phyloP scores from a whole-genome alignment of 2,113 vertebrate genomes.

The Turdus rufiventris region DNA sequence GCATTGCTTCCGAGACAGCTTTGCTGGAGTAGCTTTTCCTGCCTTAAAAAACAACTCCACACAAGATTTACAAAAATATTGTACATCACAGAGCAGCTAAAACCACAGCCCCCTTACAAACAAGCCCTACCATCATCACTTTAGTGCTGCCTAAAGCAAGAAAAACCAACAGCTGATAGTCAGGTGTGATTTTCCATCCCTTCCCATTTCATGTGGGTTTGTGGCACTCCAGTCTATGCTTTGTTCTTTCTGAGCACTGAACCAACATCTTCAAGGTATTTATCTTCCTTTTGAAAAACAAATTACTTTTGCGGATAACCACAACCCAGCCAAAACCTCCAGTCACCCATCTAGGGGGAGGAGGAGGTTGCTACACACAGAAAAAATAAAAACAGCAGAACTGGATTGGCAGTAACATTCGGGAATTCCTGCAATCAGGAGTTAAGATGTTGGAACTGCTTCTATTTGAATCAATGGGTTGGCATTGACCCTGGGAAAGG shows the following conservation, averaged over 20 bases:
- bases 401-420: rapidly evolving
- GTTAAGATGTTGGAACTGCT: background rate
- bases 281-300: background rate
- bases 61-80: background rate
- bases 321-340: background rate
- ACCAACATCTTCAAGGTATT: background rate
- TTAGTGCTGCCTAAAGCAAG: background rate
- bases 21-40: background rate
- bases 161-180: background rate
- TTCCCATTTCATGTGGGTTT: background rate
- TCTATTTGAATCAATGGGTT: background rate
- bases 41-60: background rate
- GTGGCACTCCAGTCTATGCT: background rate
- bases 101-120: background rate
- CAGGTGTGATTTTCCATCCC: background rate
- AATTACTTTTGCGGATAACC: background rate
- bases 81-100: background rate
- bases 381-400: background rate
- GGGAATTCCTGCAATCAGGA: background rate
- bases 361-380: rapidly evolving
- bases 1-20: rapidly evolving
- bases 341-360: background rate
- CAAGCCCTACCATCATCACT: rapidly evolving
- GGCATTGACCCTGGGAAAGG: background rate
- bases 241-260: background rate